A percentile compares a stretch with the other conserved stretches of the same genome.
phyloP scores from a whole-genome alignment of 2,888 invertebrate genomes.

The Caradrina clavipalpis region DNA sequence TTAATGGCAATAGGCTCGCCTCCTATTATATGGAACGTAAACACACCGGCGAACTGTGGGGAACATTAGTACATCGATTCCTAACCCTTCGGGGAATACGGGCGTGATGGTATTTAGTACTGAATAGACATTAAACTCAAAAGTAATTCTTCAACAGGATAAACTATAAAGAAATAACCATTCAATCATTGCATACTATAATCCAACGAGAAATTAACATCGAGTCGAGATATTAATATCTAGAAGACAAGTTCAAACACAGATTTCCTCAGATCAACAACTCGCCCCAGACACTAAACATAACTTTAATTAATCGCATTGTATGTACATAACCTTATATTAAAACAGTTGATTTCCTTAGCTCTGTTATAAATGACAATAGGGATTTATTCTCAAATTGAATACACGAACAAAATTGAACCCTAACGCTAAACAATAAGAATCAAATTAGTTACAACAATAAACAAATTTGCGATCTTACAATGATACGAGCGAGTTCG shows the following conservation, averaged over 20 bases:
- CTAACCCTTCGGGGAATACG: too few species aligned
- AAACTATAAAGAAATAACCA: conserved; percentile 5
- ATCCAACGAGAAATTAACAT: conserved; percentile 27
- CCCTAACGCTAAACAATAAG: conserved; percentile 65
- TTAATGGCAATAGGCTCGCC: too few species aligned
- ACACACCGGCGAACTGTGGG: too few species aligned
- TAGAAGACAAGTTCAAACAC: conserved; percentile 48
- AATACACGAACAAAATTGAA: conserved; percentile 55
- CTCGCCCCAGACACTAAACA: conserved; percentile 61
- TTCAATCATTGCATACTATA: conserved; percentile 7
- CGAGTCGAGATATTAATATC: conserved; percentile 34
- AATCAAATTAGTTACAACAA: conserved; percentile 63
- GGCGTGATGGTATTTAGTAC: too few species aligned
- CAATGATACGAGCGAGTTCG: conserved; percentile 72
- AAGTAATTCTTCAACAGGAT: conserved; percentile 5
- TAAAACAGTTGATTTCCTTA: conserved; percentile 78
- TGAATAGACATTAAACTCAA: conserved; percentile 3
- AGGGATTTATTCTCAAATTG: conserved; percentile 72
- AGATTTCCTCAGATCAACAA: conserved; percentile 60
- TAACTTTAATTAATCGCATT: conserved; percentile 78
- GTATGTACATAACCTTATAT: conserved; percentile 76
- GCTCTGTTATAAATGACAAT: conserved; percentile 78
- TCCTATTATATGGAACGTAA: too few species aligned
- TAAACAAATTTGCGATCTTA: conserved; percentile 68
- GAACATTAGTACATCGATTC: too few species aligned